These are phyloP conservation scores for Himalopsyche japonica DNA, from an alignment of 2,888 invertebrate species.

Conservation along the genomic window DNA sequence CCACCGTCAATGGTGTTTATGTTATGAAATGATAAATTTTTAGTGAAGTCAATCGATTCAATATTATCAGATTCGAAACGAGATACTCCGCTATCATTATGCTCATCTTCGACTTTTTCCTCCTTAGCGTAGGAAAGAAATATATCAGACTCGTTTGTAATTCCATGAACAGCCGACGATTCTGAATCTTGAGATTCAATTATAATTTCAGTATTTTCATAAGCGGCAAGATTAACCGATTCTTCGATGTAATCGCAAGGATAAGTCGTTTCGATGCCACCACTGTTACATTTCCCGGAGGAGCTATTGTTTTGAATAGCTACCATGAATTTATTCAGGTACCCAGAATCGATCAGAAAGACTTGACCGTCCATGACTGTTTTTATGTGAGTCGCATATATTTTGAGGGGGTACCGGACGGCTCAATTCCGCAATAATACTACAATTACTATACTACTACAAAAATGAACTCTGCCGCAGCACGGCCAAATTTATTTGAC, in stretches of 20 bases:
- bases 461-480: too few relatives aligned
- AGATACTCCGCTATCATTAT: background rate
- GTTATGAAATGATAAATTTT: background rate
- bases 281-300: background rate
- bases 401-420: background rate
- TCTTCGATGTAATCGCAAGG: background rate
- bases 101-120: background rate
- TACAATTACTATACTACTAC: too few relatives aligned
- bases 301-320: background rate
- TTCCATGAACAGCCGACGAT: background rate
- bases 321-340: slow-evolving; percentile 17
- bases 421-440: background rate
- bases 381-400: background rate
- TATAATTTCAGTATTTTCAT: background rate
- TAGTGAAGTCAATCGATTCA: background rate
- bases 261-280: background rate
- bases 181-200: slow-evolving; percentile 1
- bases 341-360: slow-evolving; percentile 13
- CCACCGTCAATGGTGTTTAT: background rate
- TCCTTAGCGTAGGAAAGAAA: slow-evolving; percentile 16
- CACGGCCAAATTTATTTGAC: too few relatives aligned
- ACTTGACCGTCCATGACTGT: slow-evolving; percentile 16
- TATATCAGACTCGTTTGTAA: background rate
- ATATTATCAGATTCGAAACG: background rate
- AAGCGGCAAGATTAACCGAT: background rate